Evolutionary conservation across 2,797 vertebrate genomes (phyloP), one percentile per base, ranked within the genome.

Genomic region (Varecia variegata): DNA sequence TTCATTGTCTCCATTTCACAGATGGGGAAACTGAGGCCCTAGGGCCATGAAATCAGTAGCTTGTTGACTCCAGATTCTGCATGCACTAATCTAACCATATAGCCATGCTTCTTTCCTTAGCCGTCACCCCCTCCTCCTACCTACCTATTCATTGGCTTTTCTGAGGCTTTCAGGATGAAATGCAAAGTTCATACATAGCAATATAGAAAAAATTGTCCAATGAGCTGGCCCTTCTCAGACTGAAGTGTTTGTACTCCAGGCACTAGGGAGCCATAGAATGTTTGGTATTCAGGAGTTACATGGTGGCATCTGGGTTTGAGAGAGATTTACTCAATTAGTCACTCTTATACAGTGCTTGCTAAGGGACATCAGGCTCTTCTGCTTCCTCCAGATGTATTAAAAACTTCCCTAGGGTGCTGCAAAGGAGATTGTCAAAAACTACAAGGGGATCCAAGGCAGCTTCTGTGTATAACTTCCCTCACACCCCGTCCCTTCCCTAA

Each of bases 311-410:
- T n/a, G 70, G 30, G 6, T 54, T 85, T 82, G 76, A 96, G 50
- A 93, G 50, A 85, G 47, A 67, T 68, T 40, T 96, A 77, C 87
- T 47, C 90, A 73, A 89, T 97, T 98, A 97, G 97, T 96, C 96
- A 76, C 95, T 98, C 76, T 90, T 98, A 98, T 96, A 96, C 96
- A 95, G 81, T 93, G 80, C 88, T 97, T 97, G 38, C 96, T 97
- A 98, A 97, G 70, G 90, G 95, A 81, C 89, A 97, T 58, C 88
- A 85, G 97, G 80, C 94, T 98, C 91, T 92, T 95, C 95, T 82
- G 93, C 96, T 98, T 97, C 97, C 0, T 81, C 95, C 96, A 97
- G 10, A 94, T 92, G 92, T 94, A 95, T 97, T 97, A 98, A 97
- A 94, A 93, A 82, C 92, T 93, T 98, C 95, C 97, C 96, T 88